Conservation (phyloP, 2,113 vertebrate genomes). For the Guaruba guarouba region DNA sequence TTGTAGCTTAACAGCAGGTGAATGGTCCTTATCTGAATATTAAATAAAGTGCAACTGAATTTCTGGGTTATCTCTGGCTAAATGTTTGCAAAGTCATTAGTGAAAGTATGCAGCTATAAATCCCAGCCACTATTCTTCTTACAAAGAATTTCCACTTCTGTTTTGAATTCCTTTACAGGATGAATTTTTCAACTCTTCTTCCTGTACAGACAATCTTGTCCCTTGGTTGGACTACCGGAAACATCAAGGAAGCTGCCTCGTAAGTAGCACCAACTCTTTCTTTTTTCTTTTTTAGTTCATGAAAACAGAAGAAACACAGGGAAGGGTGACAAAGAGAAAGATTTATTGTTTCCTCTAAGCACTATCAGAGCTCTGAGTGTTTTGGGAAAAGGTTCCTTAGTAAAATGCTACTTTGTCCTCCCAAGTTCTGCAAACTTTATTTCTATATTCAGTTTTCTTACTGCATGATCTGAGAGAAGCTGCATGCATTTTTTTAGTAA, state of each 20-base stretch:
- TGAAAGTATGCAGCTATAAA: constrained; percentile 39
- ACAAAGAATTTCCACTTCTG: constrained; percentile 40
- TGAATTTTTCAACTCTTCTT: constrained; percentile 23
- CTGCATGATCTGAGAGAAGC: not conserved
- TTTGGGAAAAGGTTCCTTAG: constrained; percentile 12
- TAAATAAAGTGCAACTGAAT: constrained; percentile 69
- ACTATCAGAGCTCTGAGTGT: not conserved
- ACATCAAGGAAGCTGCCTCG: constrained; percentile 24
- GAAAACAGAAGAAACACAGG: not conserved
- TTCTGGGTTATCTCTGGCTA: constrained; percentile 56
- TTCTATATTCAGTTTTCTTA: not conserved
- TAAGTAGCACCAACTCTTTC: not conserved
- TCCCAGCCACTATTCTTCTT: constrained; percentile 8
- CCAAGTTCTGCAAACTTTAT: constrained; percentile 9
- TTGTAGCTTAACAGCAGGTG: constrained; percentile 74
- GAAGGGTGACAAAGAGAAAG: constrained; percentile 1
- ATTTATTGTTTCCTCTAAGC: constrained; percentile 38
- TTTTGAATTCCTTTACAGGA: constrained; percentile 33
- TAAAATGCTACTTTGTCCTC: constrained; percentile 27
- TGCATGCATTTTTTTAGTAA: constrained; percentile 12
- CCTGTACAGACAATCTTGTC: not conserved
- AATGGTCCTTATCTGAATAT: constrained; percentile 72
- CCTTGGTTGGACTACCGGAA: constrained; percentile 13
- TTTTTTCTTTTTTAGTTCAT: not conserved
- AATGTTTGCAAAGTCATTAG: constrained; percentile 66